These are phyloP conservation scores for Anthopleura xanthogrammica DNA, from an alignment of 92 coral and sea anemone species.

Conservation along the genomic window DNA sequence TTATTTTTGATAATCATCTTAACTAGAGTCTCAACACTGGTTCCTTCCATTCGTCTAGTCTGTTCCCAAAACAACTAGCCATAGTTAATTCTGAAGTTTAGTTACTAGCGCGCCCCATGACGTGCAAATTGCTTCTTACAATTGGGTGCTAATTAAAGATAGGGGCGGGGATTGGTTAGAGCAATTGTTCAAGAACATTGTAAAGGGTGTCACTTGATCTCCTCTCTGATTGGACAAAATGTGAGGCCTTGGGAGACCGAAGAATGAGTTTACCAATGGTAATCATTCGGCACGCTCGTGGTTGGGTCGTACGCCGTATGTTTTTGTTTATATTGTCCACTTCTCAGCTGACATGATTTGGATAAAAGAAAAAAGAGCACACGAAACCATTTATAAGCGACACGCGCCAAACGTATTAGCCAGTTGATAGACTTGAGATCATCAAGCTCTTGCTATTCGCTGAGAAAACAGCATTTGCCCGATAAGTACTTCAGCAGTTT, in stretches of 20 bases:
- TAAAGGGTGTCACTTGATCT: conserved; percentile 62
- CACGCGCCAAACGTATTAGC: conserved; percentile 99
- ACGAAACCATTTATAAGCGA: conserved; percentile 90
- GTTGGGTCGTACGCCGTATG: conserved; percentile 86
- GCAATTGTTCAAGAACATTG: conserved; percentile 69
- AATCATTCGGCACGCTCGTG: conserved; percentile 55
- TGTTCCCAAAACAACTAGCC: conserved; percentile 20
- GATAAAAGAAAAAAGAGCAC: conserved; percentile 98
- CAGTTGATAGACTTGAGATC: conserved; percentile 68
- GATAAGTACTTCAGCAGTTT: not conserved
- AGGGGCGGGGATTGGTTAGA: conserved; percentile 75
- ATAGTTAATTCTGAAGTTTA: conserved; percentile 15
- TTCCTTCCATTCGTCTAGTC: not conserved
- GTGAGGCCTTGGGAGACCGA: conserved; percentile 54
- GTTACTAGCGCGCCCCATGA: conserved; percentile 5
- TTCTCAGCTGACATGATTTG: conserved; percentile 98
- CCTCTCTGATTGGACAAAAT: conserved; percentile 52
- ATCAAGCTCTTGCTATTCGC: conserved; percentile 2
- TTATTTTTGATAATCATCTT: not conserved
- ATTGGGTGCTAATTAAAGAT: conserved; percentile 84
- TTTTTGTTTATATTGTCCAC: conserved; percentile 99
- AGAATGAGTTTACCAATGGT: conserved; percentile 62
- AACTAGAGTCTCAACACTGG: not conserved
- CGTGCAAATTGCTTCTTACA: conserved; percentile 77
- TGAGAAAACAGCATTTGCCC: conserved; percentile 12